Evolutionary conservation across 2,888 invertebrate species (phyloP).

Genomic region (Dyspetes luteomarginatus): DNA sequence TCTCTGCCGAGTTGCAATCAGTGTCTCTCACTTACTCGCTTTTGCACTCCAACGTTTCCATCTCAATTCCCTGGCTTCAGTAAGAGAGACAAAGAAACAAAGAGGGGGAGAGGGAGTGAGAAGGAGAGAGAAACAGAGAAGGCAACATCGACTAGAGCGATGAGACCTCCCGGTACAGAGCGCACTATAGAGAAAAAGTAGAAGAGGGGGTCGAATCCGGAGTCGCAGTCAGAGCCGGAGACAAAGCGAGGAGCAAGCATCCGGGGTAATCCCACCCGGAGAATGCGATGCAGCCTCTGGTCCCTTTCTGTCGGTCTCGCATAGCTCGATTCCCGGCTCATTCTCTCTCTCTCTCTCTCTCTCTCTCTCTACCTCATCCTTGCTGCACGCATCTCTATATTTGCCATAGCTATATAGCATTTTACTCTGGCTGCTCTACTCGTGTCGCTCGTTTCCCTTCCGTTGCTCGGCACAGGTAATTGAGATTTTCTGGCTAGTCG

Average conservation of each 20-base stretch:
- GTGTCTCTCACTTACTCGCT: slow-evolving; percentile 68
- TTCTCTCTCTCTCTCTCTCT: slow-evolving; percentile 5
- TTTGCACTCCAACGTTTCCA: slow-evolving; percentile 63
- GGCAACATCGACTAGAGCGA: slow-evolving; percentile 55
- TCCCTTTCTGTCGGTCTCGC: slow-evolving; percentile 74
- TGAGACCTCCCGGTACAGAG: slow-evolving; percentile 50
- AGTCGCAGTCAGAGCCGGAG: slow-evolving; percentile 73
- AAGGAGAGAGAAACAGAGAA: no score
- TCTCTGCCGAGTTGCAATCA: slow-evolving; percentile 65
- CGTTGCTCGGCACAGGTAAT: slow-evolving; percentile 74
- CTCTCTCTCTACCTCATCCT: slow-evolving; percentile 3
- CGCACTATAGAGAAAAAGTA: slow-evolving; percentile 60
- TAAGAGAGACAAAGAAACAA: slow-evolving; percentile 56
- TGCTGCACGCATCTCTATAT: neutral
- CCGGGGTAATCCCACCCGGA: slow-evolving; percentile 78
- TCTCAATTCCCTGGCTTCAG: slow-evolving; percentile 61
- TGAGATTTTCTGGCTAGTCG: slow-evolving; percentile 75
- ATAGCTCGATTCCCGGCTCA: slow-evolving; percentile 54
- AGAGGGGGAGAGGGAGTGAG: neutral
- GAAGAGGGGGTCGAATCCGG: slow-evolving; percentile 74
- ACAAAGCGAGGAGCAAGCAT: slow-evolving; percentile 79
- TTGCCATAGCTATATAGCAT: neutral
- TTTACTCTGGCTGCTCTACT: slow-evolving; percentile 46
- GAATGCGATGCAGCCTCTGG: slow-evolving; percentile 77
- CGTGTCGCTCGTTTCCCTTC: slow-evolving; percentile 68